Base-by-base conservation (phyloP, 2,113 vertebrate genomes). In the Caretta caretta region DNA sequence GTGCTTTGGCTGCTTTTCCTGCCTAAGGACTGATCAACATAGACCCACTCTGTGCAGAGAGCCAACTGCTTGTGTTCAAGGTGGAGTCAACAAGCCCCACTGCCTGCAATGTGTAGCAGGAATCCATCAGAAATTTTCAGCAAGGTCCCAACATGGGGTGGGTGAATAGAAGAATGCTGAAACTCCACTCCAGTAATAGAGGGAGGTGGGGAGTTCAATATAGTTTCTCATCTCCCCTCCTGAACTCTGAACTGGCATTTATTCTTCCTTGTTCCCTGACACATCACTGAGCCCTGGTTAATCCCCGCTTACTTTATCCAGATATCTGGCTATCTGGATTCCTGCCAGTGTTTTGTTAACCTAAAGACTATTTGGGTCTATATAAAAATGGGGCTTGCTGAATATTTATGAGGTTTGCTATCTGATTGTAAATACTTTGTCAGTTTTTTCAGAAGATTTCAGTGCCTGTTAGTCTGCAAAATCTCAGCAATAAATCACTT, bases 371-470 rank as follows among this genome's bases (percentile, higher is more conserved):
- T 93, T 83, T 59, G 56, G 35, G 5, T 46, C 42, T 35, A 27
- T 20, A 5, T 5, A 42, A 54, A 91, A 90, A 93, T 56, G 35
- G 82, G 53, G 49, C 5, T 29, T 90, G 54, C 88, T 62, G 49
- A 82, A 8, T 38, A 1, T 79, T 80, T 91, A 62, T 89, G 82
- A 46, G 83, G 54, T 82, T 83, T 83, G 92, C 29, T 27, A 31
- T 93, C 57, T 87, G 10, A 62, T 10, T 86, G 14, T 46, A 90
- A 95, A 86, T 83, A 78, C 31, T 16, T 46, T 80, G 10, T 87
- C 82, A 93, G 84, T 57, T 86, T 81, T 81, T 92, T 86, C 90
- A 93, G 62, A 87, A 89, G 49, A 65, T 29, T 89, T 95, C 76
- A 76, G 38, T 84, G 16, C 29, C 54, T 83, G 4, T 1, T 12